Base-by-base conservation (phyloP, 2,888 invertebrate species). In the Phymatocera aterrima region DNA sequence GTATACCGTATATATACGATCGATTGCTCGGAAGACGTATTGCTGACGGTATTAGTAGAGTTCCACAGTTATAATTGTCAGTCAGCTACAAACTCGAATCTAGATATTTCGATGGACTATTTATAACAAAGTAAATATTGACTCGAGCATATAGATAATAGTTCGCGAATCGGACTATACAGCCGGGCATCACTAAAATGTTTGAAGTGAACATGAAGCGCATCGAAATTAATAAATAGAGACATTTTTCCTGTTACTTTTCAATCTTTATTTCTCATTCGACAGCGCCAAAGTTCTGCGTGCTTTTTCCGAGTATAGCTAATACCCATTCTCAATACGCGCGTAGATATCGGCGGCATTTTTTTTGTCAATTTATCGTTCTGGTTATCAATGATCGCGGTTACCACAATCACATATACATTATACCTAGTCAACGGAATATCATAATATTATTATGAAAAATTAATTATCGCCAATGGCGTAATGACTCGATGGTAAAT, bases 381-480 rank as follows among this genome's bases (percentile, higher is more conserved):
- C 15, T 21, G 65, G 43, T 65, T 65, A 65, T 65, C 43, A 43
- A 65, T 24, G n/a, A n/a, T n/a, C n/a, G n/a, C n/a, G n/a, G n/a
- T n/a, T n/a, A n/a, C n/a, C n/a, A n/a, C n/a, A n/a, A n/a, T n/a
- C n/a, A n/a, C n/a, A n/a, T n/a, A n/a, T n/a, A n/a, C n/a, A n/a
- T n/a, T n/a, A n/a, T n/a, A n/a, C n/a, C n/a, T n/a, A n/a, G n/a
- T n/a, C n/a, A n/a, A n/a, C n/a, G n/a, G n/a, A n/a, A n/a, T n/a
- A n/a, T n/a, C n/a, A n/a, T n/a, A n/a, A n/a, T n/a, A n/a, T n/a
- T n/a, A n/a, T n/a, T n/a, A n/a, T n/a, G n/a, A n/a, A n/a, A n/a
- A n/a, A n/a, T n/a, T n/a, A n/a, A n/a, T n/a, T n/a, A n/a, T n/a
- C n/a, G n/a, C n/a, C n/a, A n/a, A n/a, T n/a, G n/a, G n/a, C n/a